These are phyloP conservation scores for Hydrotaea diabolus DNA, from an alignment of 2,888 invertebrate species.

Conservation along the genomic window DNA sequence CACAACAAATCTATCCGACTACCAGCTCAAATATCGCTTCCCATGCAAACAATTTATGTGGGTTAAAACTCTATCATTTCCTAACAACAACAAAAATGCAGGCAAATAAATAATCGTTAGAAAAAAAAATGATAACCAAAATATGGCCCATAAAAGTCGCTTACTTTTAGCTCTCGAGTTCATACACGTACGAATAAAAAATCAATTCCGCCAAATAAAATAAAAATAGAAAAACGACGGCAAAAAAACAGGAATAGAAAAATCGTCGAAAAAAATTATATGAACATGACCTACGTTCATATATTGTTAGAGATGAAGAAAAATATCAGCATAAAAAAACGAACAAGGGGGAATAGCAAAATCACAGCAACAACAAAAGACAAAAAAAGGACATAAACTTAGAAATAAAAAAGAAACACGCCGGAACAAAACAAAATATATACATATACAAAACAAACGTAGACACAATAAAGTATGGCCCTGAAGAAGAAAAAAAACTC, in stretches of 20 bases:
- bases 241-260: conserved; percentile 29
- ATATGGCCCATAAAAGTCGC: no score
- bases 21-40: conserved; percentile 4
- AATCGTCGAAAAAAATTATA: conserved; percentile 53
- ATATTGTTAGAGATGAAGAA: conserved; percentile 53
- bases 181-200: conserved; percentile 31
- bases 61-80: conserved; percentile 25
- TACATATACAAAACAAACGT: conserved; percentile 28
- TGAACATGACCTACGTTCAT: conserved; percentile 74
- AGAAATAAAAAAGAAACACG: conserved; percentile 60
- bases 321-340: background rate
- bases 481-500: conserved; percentile 20
- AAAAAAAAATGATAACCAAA: no score
- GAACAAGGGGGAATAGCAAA: background rate
- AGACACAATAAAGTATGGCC: conserved; percentile 27
- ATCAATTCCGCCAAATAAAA: conserved; percentile 60
- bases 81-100: conserved; percentile 1
- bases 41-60: conserved; percentile 20
- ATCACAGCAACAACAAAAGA: background rate
- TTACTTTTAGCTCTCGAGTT: background rate
- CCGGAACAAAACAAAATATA: no score
- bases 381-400: conserved; percentile 31
- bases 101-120: conserved; percentile 16
- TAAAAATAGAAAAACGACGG: conserved; percentile 48
- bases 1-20: conserved; percentile 49